Base-by-base conservation (phyloP, 2,113 vertebrate species). In the Sula dactylatra region DNA sequence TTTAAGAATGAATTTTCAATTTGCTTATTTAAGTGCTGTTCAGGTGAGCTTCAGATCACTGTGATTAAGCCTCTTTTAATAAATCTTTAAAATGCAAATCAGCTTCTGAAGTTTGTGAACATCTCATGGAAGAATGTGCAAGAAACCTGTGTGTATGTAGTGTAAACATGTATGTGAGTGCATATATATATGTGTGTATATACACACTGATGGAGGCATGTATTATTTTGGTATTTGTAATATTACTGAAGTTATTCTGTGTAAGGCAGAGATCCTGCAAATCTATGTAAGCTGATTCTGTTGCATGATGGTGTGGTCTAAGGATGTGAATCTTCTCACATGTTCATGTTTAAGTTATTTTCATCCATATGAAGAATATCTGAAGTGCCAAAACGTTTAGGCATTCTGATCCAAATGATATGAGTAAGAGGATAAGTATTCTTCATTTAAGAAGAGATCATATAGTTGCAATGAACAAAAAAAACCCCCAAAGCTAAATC, bases 311-410 rank as follows among this genome's bases (percentile, higher is more conserved):
- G 49, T 80, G 36, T 82, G 66, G 58, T 93, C 65, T 79, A 32
- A 82, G 82, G 64, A 92, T 88, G 64, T 50, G 65, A 78, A 91
- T 92, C 64, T 81, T 90, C 38, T 86, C 70, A 56, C 44, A 52
- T 90, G 20, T 89, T 94, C 61, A 4, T 69, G 25, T 80, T 95
- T 92, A n/a, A 86, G 19, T 38, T 91, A 79, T 94, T 96, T 89
- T n/a, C 81, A 78, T 86, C 72, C 52, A 86, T 92, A 89, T 93
- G 88, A 96, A 88, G 74, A 95, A 67, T 94, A 94, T 92, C 56
- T 56, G 20, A 93, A 94, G 14, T 94, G 88, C 74, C 94, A 96
- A 96, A 97, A 97, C 83, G 56, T 93, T 94, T 94, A 93, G 61
- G 76, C 40, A 69, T 93, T 95, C 61, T 94, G 91, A 91, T 92